Conservation (phyloP, 2,797 vertebrate species). For the Eremophila alpestris region DNA sequence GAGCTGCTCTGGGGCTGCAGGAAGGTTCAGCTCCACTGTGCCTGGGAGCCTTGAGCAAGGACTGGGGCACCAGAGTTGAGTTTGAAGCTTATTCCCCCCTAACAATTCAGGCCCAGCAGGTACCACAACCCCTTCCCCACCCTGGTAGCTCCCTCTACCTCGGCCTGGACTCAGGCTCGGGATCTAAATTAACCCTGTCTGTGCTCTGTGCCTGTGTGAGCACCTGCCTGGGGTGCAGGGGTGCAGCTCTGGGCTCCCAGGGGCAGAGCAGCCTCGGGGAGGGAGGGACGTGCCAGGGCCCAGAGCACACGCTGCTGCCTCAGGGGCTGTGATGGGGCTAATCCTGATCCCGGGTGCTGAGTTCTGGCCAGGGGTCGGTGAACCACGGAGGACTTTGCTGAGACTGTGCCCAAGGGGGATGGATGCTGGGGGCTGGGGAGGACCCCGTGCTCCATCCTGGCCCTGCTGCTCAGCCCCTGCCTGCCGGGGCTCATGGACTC, state of each 20-base stretch:
- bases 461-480: background rate
- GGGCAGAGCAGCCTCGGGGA: background rate
- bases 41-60: background rate
- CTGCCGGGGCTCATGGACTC: rapidly evolving
- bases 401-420: rapidly evolving
- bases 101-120: background rate
- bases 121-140: rapidly evolving
- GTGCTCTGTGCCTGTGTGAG: background rate
- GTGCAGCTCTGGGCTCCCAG: background rate
- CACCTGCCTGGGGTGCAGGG: background rate
- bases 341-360: rapidly evolving
- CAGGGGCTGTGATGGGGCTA: background rate
- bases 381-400: rapidly evolving
- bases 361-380: too few relatives aligned
- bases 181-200: rapidly evolving
- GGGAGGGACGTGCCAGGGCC: rapidly evolving
- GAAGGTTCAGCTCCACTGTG: background rate
- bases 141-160: background rate
- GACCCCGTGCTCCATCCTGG: background rate
- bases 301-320: rapidly evolving
- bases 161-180: rapidly evolving
- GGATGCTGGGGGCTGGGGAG: background rate
- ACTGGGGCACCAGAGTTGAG: rapidly evolving
- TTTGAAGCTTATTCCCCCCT: background rate
- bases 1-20: rapidly evolving